A percentile compares a stretch with the other conserved stretches of the same genome.
Evolutionary conservation across 2,888 invertebrate species (phyloP).

Genomic region (Leuctra nigra): DNA sequence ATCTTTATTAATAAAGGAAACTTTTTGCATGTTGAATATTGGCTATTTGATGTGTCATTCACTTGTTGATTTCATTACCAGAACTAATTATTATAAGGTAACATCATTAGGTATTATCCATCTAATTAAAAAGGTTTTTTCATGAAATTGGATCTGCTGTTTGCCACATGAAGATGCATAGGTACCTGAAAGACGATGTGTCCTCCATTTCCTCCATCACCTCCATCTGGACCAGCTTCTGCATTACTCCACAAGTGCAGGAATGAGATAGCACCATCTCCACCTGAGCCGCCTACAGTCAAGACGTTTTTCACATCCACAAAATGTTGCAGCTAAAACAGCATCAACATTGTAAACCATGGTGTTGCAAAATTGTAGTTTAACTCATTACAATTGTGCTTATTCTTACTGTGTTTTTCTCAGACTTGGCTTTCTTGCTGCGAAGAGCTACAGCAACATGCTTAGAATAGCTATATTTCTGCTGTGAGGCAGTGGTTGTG

Average conservation of each 20-base stretch:
- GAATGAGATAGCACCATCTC: constrained; percentile 88
- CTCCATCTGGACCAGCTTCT: constrained; percentile 90
- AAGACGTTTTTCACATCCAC: constrained; percentile 62
- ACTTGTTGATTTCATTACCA: no score
- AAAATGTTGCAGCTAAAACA: constrained; percentile 52
- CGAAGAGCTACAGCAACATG: constrained; percentile 40
- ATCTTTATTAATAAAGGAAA: no score
- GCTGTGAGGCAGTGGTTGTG: background rate
- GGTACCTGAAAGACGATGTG: constrained; percentile 76
- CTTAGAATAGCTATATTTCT: constrained; percentile 27
- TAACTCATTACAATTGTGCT: no score
- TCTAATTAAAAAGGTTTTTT: background rate
- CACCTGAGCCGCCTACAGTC: constrained; percentile 80
- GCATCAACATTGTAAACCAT: no score
- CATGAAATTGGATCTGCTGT: no score
- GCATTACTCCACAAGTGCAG: constrained; percentile 75
- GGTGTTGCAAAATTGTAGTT: no score
- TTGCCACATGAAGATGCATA: background rate
- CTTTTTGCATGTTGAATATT: no score
- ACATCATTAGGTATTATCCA: no score
- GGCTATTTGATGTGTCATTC: no score
- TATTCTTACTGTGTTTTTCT: constrained; percentile 38
- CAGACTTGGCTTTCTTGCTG: constrained; percentile 44
- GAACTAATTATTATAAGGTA: no score
- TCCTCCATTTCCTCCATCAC: constrained; percentile 94